Conservation (phyloP, 1,140 invertebrate genomes). For the Drosophila mayri region DNA sequence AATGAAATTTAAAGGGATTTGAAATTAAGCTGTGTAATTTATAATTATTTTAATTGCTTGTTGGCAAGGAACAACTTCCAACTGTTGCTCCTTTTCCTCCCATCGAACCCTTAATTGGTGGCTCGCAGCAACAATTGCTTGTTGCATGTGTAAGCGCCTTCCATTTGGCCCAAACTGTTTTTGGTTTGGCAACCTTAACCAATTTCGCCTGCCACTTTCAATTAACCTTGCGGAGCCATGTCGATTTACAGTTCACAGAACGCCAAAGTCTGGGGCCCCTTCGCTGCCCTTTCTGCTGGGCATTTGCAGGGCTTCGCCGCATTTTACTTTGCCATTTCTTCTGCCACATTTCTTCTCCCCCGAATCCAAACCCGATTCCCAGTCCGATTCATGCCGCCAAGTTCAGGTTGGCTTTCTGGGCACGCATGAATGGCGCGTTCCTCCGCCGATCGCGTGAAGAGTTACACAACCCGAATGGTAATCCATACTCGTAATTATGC, state of each 20-base stretch:
- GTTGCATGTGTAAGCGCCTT: background rate
- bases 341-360: constrained; percentile 27
- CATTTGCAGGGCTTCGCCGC: constrained; percentile 60
- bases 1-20: no score
- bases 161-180: constrained; percentile 10
- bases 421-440: constrained; percentile 65
- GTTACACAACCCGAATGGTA: constrained; percentile 70
- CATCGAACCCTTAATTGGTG: background rate
- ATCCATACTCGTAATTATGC: constrained; percentile 42
- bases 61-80: background rate
- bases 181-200: constrained; percentile 26
- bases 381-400: constrained; percentile 31
- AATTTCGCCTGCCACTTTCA: constrained; percentile 46
- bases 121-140: constrained; percentile 20
- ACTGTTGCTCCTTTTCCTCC: background rate
- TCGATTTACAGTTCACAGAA: constrained; percentile 61
- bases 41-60: no score
- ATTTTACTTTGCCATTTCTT: constrained; percentile 27
- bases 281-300: background rate
- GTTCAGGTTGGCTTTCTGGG: constrained; percentile 43
- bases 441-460: constrained; percentile 69
- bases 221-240: constrained; percentile 63
- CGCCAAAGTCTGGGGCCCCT: constrained; percentile 16
- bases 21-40: no score
- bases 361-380: background rate